phyloP scores from a whole-genome alignment of 2,113 vertebrate species.

The Machaerirhynchus nigripectus region DNA sequence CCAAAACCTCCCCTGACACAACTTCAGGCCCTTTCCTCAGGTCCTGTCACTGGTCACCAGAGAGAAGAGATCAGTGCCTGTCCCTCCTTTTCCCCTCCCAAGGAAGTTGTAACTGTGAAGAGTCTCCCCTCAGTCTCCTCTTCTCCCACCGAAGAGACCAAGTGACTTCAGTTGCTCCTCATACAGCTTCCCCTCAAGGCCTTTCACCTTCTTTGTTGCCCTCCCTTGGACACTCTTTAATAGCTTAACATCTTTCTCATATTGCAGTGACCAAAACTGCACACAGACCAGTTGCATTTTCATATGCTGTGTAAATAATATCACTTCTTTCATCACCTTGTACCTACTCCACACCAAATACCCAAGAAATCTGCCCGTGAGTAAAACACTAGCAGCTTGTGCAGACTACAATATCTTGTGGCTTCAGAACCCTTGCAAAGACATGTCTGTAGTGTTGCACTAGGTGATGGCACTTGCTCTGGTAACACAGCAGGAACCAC shows the following conservation, averaged over 20 bases:
- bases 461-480: background rate
- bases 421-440: background rate
- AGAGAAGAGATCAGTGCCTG: background rate
- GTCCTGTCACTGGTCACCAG: background rate
- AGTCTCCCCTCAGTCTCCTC: background rate
- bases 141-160: background rate
- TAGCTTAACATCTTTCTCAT: background rate
- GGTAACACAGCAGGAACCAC: background rate
- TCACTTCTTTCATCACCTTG: background rate
- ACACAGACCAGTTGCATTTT: background rate
- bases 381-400: background rate
- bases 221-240: background rate
- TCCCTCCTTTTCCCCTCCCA: background rate
- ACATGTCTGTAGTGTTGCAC: background rate
- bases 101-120: background rate
- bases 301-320: background rate
- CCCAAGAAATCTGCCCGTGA: background rate
- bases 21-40: background rate
- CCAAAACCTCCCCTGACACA: background rate
- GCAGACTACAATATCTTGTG: background rate
- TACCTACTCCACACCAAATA: background rate
- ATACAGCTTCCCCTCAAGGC: background rate
- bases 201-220: background rate
- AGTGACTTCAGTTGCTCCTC: background rate
- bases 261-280: background rate